Base-by-base conservation (phyloP, 1,140 invertebrate species). In the Fopius arisanus region DNA sequence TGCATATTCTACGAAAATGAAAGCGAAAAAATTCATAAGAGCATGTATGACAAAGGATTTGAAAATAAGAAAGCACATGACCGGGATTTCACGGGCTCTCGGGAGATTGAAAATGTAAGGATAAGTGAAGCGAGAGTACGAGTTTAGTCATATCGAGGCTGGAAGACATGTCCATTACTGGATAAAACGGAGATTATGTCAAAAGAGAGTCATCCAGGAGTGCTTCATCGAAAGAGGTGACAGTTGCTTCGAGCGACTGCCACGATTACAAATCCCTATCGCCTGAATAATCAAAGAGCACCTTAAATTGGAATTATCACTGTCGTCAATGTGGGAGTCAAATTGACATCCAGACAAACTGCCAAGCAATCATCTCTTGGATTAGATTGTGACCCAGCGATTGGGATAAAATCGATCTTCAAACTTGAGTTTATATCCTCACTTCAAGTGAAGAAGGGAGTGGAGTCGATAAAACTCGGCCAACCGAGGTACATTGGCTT, bases 381-480 rank as follows among this genome's bases (percentile, higher is more conserved):
- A 19, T 16, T 16, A 48, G 43, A 48, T 48, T 48, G 23, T 29
- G 10, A 66, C 3, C 16, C n/a, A 16, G 3, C 28, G 19, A 16
- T 66, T 37, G 33, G 33, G 33, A 21, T 59, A 26, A 59, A 59
- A 59, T 59, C 19, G 23, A 26, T 59, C 54, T 26, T 14, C 19
- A 59, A 28, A 59, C 16, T 43, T 43, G 37, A 67, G 37, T 33
- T 67, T 67, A 67, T 41, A 67, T 67, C 37, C 19, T 67, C 16
- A 67, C n/a, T 26, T 21, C 6, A 37, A 26, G 66, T 37, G 33
- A 37, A 33, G n/a, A 40, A 40, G 54, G 19, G 54, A 59, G 19
- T 26, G 54, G 10, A 67, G 66, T 67, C 66, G 66, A 67, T 67
- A 67, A 67, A 67, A 67, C 66, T 67, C 37, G 23, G 19, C 21